phyloP scores from a whole-genome alignment of 1,140 invertebrate species.

The Bombus superbus region DNA sequence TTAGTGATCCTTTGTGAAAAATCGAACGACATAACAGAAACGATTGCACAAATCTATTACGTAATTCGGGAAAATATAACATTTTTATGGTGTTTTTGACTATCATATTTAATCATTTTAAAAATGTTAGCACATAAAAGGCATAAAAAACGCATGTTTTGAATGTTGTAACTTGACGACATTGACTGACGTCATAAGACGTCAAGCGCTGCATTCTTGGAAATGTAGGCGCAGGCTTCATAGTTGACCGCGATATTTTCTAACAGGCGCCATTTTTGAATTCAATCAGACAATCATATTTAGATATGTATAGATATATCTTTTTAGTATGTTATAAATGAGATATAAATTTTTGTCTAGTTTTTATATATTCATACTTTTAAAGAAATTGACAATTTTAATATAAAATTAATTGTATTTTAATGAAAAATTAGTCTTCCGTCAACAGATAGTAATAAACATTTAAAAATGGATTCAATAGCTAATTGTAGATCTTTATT shows the following conservation, averaged over 20 bases:
- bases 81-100: neutral
- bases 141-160: neutral
- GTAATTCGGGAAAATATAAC: neutral
- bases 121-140: neutral
- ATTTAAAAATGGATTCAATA: neutral
- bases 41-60: neutral
- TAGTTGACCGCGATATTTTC: conserved; percentile 14
- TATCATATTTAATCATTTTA: neutral
- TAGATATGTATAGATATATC: neutral
- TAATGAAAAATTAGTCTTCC: neutral
- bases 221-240: conserved; percentile 54
- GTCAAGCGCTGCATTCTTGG: conserved; percentile 65
- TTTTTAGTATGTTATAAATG: neutral
- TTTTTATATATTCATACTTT: neutral
- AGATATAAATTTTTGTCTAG: too few relatives aligned
- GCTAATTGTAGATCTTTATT: conserved; percentile 61
- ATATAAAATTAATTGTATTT: neutral
- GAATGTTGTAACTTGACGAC: conserved; percentile 10
- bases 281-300: neutral
- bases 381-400: neutral
- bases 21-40: neutral
- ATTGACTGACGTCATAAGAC: conserved; percentile 65
- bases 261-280: conserved; percentile 46
- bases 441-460: neutral
- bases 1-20: conserved; percentile 1